Evolutionary conservation across 2,797 vertebrate species (phyloP), one percentile per base, ranked within the genome.

Genomic region (Hozukius guyotensis): DNA sequence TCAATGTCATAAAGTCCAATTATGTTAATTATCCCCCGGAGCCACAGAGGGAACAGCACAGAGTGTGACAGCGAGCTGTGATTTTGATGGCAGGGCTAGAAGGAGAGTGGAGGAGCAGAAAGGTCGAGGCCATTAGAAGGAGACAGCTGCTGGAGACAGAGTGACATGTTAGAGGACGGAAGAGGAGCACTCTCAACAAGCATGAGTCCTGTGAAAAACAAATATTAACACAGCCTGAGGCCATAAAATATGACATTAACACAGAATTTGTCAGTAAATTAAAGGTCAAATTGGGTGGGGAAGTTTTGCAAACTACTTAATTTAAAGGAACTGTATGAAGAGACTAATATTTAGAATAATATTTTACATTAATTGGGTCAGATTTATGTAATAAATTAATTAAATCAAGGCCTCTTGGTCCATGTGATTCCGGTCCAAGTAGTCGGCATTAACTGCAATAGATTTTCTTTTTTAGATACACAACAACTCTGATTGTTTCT

Each of bases 111-210:
- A 85, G 72, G 72, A 88, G 82, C 80, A 75, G 87, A 84, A 88
- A 93, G 84, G 91, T 88, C 34, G 62, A 56, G 72, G 86, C 83
- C 81, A 88, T 91, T 92, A 91, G 83, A 46, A 24, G 38, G 87
- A 82, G 87, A 87, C 87, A 91, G 88, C 89, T 92, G 91, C 87
- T 70, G 79, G 87, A 92, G 88, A 92, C 88, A 77, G 72, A 74
- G 78, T 78, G 87, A 84, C 84, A 82, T 38, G 82, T 74, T 61
- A 32, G 74, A 84, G 78, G 78, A 72, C 59, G 52, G 46, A 25
- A 5, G 64, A 80, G 78, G 56, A 81, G 67, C 59, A 34, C 73
- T 56, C 73, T 68, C 59, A n/a, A 1, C 31, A 18, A 65, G 46
- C 56, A 29, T 1, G 22, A 70, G 32, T 27, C 24, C 25, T 49